Evolutionary conservation across 2,797 vertebrate species (phyloP).

Genomic region (Serranus cabrilla): DNA sequence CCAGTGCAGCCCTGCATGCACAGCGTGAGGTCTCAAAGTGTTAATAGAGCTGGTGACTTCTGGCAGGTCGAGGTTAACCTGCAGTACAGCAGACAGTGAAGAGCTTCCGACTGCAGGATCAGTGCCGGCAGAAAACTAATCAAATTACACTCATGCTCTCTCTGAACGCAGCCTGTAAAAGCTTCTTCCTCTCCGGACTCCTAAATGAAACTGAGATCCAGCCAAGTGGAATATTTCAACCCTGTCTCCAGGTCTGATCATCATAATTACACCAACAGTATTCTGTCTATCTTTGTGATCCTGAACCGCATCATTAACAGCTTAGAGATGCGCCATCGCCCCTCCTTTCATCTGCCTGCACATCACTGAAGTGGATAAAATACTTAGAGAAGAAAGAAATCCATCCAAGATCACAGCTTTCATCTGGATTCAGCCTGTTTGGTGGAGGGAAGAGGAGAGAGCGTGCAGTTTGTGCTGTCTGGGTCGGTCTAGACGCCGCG

Average conservation of each 20-base stretch:
- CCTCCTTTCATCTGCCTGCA: constrained; percentile 25
- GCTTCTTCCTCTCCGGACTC: constrained; percentile 8
- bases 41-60: no score
- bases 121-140: constrained; percentile 2
- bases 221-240: constrained; percentile 11
- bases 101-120: constrained; percentile 3
- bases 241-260: not conserved
- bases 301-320: constrained; percentile 12
- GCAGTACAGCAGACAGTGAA: not conserved
- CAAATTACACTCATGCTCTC: constrained; percentile 11
- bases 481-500: constrained; percentile 52
- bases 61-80: not conserved
- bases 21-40: no score
- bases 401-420: constrained; percentile 15
- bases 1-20: no score
- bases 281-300: not conserved
- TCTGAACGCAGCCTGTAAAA: constrained; percentile 6
- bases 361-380: constrained; percentile 38
- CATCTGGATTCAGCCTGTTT: constrained; percentile 37
- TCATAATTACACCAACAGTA: constrained; percentile 27
- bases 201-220: not conserved
- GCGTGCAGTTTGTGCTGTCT: constrained; percentile 5
- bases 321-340: constrained; percentile 15
- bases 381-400: not conserved
- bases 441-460: constrained; percentile 5